Conservation (phyloP, 2,888 invertebrate species). For the Parapristionchus giblindavisi region DNA sequence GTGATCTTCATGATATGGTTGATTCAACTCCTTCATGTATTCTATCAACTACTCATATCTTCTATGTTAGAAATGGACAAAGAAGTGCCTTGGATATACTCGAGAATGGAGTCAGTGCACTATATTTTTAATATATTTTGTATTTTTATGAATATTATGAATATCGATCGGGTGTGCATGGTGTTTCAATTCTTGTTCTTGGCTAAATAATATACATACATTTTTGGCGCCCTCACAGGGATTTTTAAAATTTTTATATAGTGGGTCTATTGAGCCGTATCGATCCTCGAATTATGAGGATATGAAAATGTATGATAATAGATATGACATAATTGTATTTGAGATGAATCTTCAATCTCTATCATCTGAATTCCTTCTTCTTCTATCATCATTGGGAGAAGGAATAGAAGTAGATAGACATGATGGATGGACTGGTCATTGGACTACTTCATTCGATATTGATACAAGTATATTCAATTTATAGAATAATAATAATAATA, state of each 20-base stretch:
- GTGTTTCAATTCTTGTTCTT: too few relatives aligned
- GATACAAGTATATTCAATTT: conserved; percentile 50
- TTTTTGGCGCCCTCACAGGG: too few relatives aligned
- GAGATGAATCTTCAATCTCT: conserved; percentile 72
- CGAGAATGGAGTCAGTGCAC: conserved; percentile 78
- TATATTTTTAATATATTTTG: background rate
- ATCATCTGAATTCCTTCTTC: conserved; percentile 75
- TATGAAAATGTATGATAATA: too few relatives aligned
- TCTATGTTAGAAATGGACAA: conserved; percentile 90
- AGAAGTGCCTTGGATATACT: conserved; percentile 82
- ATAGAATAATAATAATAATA: too few relatives aligned
- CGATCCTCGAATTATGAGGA: too few relatives aligned
- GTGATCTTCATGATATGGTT: conserved; percentile 85
- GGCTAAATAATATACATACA: too few relatives aligned
- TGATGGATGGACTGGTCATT: conserved; percentile 93
- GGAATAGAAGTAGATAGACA: conserved; percentile 85
- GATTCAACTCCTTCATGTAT: conserved; percentile 76
- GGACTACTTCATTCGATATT: conserved; percentile 77
- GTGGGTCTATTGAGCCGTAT: too few relatives aligned
- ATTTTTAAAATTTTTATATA: too few relatives aligned
- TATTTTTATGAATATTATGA: background rate
- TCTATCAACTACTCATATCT: conserved; percentile 90
- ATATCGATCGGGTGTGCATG: too few relatives aligned
- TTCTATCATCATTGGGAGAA: conserved; percentile 83
- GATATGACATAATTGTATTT: conserved; percentile 37